A percentile compares a stretch with the other conserved stretches of the same genome.
phyloP scores from a whole-genome alignment of 2,797 vertebrate species.

The Hybognathus amarus region DNA sequence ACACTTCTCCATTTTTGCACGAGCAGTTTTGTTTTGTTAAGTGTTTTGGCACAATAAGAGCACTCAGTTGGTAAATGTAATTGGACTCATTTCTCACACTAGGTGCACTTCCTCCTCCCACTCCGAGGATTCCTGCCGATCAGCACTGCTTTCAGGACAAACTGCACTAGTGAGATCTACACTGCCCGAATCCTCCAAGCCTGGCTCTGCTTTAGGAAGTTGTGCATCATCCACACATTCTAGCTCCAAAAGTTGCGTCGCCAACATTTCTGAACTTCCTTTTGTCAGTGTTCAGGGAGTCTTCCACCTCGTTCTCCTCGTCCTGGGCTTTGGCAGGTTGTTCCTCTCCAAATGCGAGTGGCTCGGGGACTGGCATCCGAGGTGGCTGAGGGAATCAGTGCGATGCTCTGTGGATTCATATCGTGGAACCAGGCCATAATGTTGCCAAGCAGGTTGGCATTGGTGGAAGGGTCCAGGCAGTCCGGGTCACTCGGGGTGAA shows the following conservation, averaged over 20 bases:
- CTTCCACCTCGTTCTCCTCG: constrained; percentile 71
- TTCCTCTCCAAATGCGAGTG: constrained; percentile 74
- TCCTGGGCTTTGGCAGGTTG: constrained; percentile 56
- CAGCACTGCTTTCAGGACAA: constrained; percentile 77
- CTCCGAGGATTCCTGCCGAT: constrained; percentile 83
- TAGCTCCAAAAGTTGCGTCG: constrained; percentile 81
- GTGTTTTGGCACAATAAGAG: constrained; percentile 48
- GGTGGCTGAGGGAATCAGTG: constrained; percentile 78
- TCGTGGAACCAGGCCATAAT: constrained; percentile 99
- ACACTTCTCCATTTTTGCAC: not conserved
- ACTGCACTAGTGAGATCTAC: constrained; percentile 61
- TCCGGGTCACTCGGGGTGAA: constrained; percentile 56
- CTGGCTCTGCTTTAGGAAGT: constrained; percentile 70
- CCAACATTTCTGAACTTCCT: constrained; percentile 71
- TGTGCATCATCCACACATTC: constrained; percentile 68
- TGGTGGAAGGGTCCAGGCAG: constrained; percentile 78
- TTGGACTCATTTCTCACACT: constrained; percentile 77
- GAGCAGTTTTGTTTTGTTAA: constrained; percentile 4
- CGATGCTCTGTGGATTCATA: constrained; percentile 96
- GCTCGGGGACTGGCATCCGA: constrained; percentile 46
- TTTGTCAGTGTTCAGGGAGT: constrained; percentile 43
- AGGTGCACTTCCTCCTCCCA: constrained; percentile 93
- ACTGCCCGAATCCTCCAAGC: constrained; percentile 60
- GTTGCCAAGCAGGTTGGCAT: constrained; percentile 92
- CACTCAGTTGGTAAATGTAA: constrained; percentile 41